Base-by-base conservation (phyloP, 2,113 vertebrate genomes). In the Brachionichthys hirsutus region DNA sequence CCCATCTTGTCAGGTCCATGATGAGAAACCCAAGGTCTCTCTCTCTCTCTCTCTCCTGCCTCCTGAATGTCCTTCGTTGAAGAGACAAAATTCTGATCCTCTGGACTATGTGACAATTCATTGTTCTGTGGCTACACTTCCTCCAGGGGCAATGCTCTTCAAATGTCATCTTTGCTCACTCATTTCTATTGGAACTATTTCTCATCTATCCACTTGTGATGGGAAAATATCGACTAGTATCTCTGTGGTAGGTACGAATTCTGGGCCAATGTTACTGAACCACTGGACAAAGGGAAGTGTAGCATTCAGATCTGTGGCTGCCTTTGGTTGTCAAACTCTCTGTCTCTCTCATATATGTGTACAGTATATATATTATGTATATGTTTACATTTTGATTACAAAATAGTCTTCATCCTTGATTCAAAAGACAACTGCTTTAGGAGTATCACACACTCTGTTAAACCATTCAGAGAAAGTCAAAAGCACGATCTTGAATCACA, bases 81-180 rank as follows among this genome's bases (percentile, higher is more conserved):
- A 30, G 24, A 30, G 24, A 30, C 24, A 30, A 30, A 30, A 30
- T 30, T 30, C 24, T 71, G 66, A 69, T 78, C 66, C 58, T 61
- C 53, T 36, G 34, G 53, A 35, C 20, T 40, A 59, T n/a, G 14
- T 2, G 4, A 43, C 44, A 30, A 14, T 12, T 55, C n/a, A 7
- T 19, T 55, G 35, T 43, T 51, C 20, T n/a, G 3, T 50, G 34
- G 45, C 30, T 34, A 54, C 40, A 52, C 61, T 44, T 73, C 44
- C 38, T 73, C 41, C 17, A 2, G 3, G 24, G 24, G 5, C 24
- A 30, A 30, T 38, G 62, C 51, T 16, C 62, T 67, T 67, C 17
- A 66, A 53, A 61, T 59, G 40, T 68, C 54, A 70, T 57, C 47
- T 42, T 10, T 24, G 40, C 60, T 63, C 61, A 54, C 44, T 62